A percentile compares a stretch with the other conserved stretches of the same genome.
phyloP scores from a whole-genome alignment of 1,140 invertebrate genomes.

The Megalopta genalis region DNA sequence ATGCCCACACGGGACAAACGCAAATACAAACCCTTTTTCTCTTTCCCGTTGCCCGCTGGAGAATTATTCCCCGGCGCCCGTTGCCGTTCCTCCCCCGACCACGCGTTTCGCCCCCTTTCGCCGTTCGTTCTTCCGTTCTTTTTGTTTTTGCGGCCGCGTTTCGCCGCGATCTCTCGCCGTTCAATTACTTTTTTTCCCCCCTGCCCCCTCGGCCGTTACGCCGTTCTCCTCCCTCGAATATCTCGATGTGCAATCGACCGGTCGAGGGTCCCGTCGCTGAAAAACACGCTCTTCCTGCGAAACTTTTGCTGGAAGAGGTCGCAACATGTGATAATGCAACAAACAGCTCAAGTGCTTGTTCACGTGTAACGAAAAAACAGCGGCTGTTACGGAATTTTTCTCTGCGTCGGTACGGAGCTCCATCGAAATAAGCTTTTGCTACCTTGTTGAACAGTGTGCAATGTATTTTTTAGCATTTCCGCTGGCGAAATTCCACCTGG shows the following conservation, averaged over 20 bases:
- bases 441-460: no score
- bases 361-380: no score
- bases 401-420: no score
- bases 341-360: no score
- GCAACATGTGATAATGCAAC: no score
- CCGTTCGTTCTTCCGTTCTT: background rate
- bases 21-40: slow-evolving; percentile 12
- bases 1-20: slow-evolving; percentile 20
- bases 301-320: background rate
- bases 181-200: background rate
- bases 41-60: background rate
- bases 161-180: background rate
- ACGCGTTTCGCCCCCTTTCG: background rate
- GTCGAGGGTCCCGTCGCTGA: no score
- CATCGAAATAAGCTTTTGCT: no score
- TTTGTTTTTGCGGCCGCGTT: background rate
- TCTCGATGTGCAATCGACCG: background rate
- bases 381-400: no score
- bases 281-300: background rate
- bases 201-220: background rate
- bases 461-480: no score
- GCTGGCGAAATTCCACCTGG: no score
- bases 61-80: background rate
- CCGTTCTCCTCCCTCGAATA: no score
- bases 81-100: no score